phyloP scores from a whole-genome alignment of 2,113 vertebrate species.

The Gymnocephalus cernua region DNA sequence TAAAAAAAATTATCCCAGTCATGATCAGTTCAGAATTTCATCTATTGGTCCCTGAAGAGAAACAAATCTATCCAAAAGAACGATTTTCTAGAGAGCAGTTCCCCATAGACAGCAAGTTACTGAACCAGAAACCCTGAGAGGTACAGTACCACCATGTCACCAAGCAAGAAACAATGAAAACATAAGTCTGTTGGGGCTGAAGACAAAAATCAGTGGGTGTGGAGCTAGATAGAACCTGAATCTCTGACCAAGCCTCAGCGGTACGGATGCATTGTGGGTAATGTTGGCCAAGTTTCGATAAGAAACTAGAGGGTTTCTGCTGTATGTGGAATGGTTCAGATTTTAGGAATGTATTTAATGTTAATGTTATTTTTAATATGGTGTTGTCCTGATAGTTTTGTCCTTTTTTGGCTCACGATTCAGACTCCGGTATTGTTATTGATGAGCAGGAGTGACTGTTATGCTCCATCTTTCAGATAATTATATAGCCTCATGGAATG shows the following conservation, averaged over 20 bases:
- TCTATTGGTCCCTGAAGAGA: background rate
- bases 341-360: background rate
- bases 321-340: constrained; percentile 3
- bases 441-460: constrained; percentile 19
- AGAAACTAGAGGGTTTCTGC: background rate
- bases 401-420: background rate
- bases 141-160: background rate
- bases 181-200: background rate
- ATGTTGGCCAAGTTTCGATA: background rate
- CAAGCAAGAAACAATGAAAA: background rate
- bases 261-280: background rate
- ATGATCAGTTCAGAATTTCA: no score
- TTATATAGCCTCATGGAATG: constrained; percentile 18
- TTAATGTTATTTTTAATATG: background rate
- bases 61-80: background rate
- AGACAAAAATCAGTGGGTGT: background rate
- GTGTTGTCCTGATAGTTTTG: constrained; percentile 2
- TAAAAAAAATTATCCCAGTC: no score
- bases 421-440: constrained; percentile 22
- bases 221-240: background rate
- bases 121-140: constrained; percentile 2
- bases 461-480: constrained; percentile 31
- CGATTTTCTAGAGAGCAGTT: background rate
- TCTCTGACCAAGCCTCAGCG: background rate
- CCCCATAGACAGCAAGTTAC: background rate